Base-by-base conservation (phyloP, 2,888 invertebrate species). In the Cetonia aurata region DNA sequence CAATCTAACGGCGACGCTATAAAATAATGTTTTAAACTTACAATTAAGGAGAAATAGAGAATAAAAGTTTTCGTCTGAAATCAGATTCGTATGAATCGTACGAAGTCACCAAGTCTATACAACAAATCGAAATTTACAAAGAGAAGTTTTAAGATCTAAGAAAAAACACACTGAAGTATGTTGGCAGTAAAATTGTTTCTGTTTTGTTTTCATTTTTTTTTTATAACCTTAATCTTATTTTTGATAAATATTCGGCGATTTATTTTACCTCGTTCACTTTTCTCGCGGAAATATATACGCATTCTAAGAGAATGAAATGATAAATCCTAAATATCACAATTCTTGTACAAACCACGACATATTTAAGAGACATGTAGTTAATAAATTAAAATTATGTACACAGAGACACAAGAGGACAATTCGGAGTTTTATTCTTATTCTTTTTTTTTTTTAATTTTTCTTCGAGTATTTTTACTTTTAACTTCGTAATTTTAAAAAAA, bases 321-420 rank as follows among this genome's bases (percentile, higher is more conserved):
- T 78, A 78, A 79, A 77, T 72, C 76, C 79, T 79, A 79, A 75
- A 75, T 80, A 80, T 80, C 80, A 80, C 80, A 80, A 76, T 79
- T 74, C 74, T 75, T 69, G 69, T 69, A 69, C 69, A 69, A 62
- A 62, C 59, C 60, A 52, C 69, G 37, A 33, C 48, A 62, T 57
- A 57, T 41, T 33, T 25, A 25, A 25, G 42, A 57, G 41, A 50
- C 13, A 67, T 31, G 31, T 50, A 48, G 8, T 42, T n/a, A 69
- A 69, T 69, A 69, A 69, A 69, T 69, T 59, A 59, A 67, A 57
- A 67, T 37, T 67, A 69, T 59, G 17, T 69, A 69, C 59, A 53
- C 17, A 37, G 37, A 37, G 37, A 37, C 13, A 48, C 17, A 48
- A 25, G n/a, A 15, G 48, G 17, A 17, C 17, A 48, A 25, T 25